phyloP scores from a whole-genome alignment of 2,888 invertebrate genomes.

The Bugula neritina region DNA sequence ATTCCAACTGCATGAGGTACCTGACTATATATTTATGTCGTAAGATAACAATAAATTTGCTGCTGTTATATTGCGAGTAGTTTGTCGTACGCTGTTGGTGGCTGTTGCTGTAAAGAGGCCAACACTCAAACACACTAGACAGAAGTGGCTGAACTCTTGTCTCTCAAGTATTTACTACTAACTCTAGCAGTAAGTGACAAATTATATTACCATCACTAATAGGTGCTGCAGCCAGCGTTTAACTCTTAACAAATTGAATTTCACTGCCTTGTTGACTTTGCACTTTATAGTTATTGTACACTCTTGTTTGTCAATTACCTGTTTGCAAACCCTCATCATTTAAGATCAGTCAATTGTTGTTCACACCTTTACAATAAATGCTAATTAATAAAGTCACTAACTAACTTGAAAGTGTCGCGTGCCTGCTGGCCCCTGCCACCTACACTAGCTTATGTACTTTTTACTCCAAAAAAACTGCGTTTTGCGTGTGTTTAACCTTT shows the following conservation, averaged over 20 bases:
- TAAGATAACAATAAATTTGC: neutral
- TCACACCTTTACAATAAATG: neutral
- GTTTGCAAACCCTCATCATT: constrained; percentile 14
- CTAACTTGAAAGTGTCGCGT: neutral
- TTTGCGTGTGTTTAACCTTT: too few relatives aligned
- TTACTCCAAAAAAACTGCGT: too few relatives aligned
- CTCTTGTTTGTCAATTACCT: constrained; percentile 12
- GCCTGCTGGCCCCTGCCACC: too few relatives aligned
- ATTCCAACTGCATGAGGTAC: neutral
- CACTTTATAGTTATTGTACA: neutral
- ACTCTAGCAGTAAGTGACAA: constrained; percentile 3
- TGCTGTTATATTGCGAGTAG: neutral
- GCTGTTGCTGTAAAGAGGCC: neutral
- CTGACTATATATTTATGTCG: constrained; percentile 1
- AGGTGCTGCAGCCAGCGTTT: neutral
- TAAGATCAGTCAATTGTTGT: constrained; percentile 15
- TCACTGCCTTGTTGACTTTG: constrained; percentile 11
- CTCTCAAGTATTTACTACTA: neutral
- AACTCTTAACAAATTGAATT: constrained; percentile 5
- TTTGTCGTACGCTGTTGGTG: neutral
- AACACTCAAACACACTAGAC: constrained; percentile 23
- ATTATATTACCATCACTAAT: neutral
- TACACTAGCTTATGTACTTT: too few relatives aligned
- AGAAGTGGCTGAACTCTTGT: constrained; percentile 13
- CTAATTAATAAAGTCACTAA: neutral